Conservation (phyloP, 1,140 invertebrate species). For the Latrodectus geometricus region DNA sequence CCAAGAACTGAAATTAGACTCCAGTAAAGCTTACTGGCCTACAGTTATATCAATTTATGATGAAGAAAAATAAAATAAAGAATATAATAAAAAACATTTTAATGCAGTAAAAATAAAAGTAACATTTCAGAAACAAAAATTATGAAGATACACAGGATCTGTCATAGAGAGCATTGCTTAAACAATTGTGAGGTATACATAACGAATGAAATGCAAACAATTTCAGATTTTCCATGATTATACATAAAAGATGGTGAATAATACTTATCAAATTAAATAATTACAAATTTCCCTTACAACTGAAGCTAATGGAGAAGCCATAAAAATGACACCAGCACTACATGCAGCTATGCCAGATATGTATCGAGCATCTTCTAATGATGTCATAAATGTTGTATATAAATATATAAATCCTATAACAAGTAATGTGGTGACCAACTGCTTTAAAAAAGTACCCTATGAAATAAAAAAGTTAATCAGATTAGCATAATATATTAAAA, state of each 20-base stretch:
- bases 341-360: slow-evolving; percentile 77
- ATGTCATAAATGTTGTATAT: slow-evolving; percentile 17
- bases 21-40: too few species aligned
- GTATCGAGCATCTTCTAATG: slow-evolving; percentile 56
- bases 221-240: not conserved
- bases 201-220: not conserved
- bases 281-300: slow-evolving; percentile 69
- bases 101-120: too few species aligned
- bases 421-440: slow-evolving; percentile 62
- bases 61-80: too few species aligned
- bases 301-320: slow-evolving; percentile 81
- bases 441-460: slow-evolving; percentile 63
- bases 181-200: not conserved
- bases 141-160: too few species aligned
- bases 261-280: not conserved
- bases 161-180: too few species aligned
- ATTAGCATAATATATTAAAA: too few species aligned
- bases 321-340: slow-evolving; percentile 79
- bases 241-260: not conserved
- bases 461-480: slow-evolving; percentile 56
- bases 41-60: too few species aligned
- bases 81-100: too few species aligned
- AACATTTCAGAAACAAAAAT: too few species aligned
- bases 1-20: too few species aligned
- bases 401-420: slow-evolving; percentile 61